A percentile compares a stretch with the other conserved stretches of the same genome.
Conservation (phyloP, 2,113 vertebrate genomes). For the Varanus komodoensis region DNA sequence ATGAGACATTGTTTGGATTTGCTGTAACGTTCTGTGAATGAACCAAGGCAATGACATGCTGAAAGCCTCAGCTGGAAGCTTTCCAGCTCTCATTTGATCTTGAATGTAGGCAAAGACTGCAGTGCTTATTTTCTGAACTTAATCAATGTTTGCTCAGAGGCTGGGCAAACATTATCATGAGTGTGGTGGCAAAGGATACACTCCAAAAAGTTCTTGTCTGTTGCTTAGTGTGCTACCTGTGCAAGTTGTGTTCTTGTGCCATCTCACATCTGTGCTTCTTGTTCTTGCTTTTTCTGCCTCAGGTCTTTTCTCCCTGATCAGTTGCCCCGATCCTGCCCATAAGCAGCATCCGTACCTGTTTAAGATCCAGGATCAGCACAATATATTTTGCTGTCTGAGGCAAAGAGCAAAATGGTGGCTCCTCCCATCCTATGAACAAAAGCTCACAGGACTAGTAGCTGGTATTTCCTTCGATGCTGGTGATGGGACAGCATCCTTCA, state of each 20-base stretch:
- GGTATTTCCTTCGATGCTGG: too few relatives aligned
- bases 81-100: neutral
- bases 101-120: neutral
- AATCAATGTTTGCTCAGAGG: neutral
- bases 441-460: too few relatives aligned
- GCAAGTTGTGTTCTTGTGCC: neutral
- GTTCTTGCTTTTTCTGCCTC: neutral
- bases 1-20: too few relatives aligned
- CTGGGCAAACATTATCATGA: neutral
- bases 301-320: neutral
- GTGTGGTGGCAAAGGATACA: neutral
- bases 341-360: neutral
- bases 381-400: too few relatives aligned
- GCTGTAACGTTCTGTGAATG: too few relatives aligned
- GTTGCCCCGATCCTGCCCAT: neutral
- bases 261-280: neutral
- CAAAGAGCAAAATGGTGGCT: too few relatives aligned
- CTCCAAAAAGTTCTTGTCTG: neutral
- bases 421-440: too few relatives aligned
- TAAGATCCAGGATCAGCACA: too few relatives aligned
- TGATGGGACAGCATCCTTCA: too few relatives aligned
- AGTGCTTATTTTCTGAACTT: neutral
- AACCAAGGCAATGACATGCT: too few relatives aligned
- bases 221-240: neutral
- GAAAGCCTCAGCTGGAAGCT: neutral